These are phyloP conservation scores for Drosophila prolongata DNA, from an alignment of 2,888 invertebrate genomes.

Conservation along the genomic window DNA sequence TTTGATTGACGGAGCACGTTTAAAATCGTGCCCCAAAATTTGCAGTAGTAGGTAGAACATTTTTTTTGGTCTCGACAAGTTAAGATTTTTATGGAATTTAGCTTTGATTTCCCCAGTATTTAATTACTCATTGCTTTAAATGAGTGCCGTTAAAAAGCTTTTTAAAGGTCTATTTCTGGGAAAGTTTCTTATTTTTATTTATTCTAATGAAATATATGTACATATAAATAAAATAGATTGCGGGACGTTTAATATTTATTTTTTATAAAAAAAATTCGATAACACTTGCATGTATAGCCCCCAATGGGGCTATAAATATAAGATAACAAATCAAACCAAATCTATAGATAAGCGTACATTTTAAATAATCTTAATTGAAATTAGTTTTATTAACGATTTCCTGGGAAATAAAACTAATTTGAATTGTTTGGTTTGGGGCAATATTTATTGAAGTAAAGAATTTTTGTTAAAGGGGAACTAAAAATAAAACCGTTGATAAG, in stretches of 20 bases:
- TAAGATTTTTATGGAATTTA: no score
- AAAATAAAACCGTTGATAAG: constrained; percentile 13
- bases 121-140: no score
- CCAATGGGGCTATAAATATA: constrained; percentile 22
- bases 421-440: neutral
- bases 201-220: constrained; percentile 7
- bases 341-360: constrained; percentile 10
- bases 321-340: constrained; percentile 29
- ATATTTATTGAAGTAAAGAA: no score
- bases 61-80: no score
- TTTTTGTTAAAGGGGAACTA: neutral
- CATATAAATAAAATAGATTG: constrained; percentile 13
- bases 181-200: neutral
- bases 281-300: constrained; percentile 18
- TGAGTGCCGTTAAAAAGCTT: no score
- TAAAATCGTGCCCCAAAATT: no score
- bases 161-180: neutral
- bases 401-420: constrained; percentile 15
- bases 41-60: no score
- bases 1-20: no score
- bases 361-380: constrained; percentile 21
- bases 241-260: constrained; percentile 6
- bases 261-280: constrained; percentile 15
- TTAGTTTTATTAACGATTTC: constrained; percentile 18
- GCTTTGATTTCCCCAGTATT: no score